Percentiles rank a stretch among this genome's conserved stretches.
phyloP scores from a whole-genome alignment of 1,140 invertebrate genomes.

The Meloidogyne hapla region DNA sequence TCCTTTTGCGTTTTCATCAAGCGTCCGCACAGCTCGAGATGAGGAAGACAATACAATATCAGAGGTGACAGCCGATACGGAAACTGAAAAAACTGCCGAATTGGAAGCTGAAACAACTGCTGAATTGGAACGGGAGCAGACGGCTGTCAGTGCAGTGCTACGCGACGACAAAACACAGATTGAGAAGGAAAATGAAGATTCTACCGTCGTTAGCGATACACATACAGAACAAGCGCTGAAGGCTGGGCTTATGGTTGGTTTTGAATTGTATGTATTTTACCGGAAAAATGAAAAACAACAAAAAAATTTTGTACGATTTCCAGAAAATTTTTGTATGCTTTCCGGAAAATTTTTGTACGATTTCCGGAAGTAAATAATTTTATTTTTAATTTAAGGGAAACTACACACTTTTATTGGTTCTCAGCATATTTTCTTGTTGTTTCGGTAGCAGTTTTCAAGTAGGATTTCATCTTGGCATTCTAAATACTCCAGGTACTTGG shows the following conservation, averaged over 20 bases:
- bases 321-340: too few species aligned
- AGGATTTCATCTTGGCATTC: background rate
- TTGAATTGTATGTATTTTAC: background rate
- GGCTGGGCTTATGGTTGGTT: background rate
- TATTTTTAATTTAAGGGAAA: background rate
- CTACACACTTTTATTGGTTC: background rate
- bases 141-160: background rate
- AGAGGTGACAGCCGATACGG: background rate
- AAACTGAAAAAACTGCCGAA: background rate
- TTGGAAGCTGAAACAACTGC: background rate
- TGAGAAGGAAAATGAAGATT: background rate
- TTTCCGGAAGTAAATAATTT: background rate
- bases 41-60: background rate
- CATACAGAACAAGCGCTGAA: background rate
- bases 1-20: background rate
- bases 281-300: too few species aligned
- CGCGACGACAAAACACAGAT: background rate
- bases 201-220: background rate
- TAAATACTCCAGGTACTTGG: background rate
- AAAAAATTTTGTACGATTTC: too few species aligned
- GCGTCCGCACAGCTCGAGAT: background rate
- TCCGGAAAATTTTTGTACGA: too few species aligned
- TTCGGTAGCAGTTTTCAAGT: background rate
- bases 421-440: background rate
- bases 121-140: background rate